Evolutionary conservation across 2,888 invertebrate species (phyloP).

Genomic region (Phania funesta): DNA sequence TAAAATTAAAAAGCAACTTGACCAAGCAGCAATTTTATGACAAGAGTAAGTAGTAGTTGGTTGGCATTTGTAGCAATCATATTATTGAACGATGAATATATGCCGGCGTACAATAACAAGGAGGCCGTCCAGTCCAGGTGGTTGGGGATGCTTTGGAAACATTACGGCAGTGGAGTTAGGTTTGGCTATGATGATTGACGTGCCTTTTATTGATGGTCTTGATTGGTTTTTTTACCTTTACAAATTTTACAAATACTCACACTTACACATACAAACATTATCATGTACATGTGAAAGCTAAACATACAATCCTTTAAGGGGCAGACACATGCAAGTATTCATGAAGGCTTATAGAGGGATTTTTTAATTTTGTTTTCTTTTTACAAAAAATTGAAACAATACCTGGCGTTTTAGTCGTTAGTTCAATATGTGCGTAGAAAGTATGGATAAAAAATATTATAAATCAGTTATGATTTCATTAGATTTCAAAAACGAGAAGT

Average conservation of each 20-base stretch:
- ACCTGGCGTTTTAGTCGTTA: conserved; percentile 71
- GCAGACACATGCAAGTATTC: conserved; percentile 54
- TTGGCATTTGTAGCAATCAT: conserved; percentile 64
- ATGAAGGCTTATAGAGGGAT: conserved; percentile 41
- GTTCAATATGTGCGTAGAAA: conserved; percentile 74
- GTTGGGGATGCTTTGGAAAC: conserved; percentile 23
- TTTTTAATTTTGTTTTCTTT: background rate
- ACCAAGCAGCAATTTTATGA: conserved; percentile 38
- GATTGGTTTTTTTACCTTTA: conserved; percentile 74
- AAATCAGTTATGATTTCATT: conserved; percentile 77
- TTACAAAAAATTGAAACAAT: conserved; percentile 54
- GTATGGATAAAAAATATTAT: conserved; percentile 62
- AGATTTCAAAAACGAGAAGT: conserved; percentile 68
- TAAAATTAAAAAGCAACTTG: background rate
- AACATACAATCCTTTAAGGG: conserved; percentile 44
- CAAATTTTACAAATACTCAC: conserved; percentile 8
- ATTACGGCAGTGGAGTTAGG: conserved; percentile 18
- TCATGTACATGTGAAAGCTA: background rate
- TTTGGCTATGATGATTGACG: conserved; percentile 77
- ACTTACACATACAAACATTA: background rate
- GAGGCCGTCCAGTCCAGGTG: background rate
- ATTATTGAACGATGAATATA: conserved; percentile 60
- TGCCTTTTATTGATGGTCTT: conserved; percentile 80
- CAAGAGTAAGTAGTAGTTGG: conserved; percentile 66
- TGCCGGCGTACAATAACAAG: conserved; percentile 17